Evolutionary conservation across 2,888 invertebrate species (phyloP).

Genomic region (Eueremaeus valkanovi): DNA sequence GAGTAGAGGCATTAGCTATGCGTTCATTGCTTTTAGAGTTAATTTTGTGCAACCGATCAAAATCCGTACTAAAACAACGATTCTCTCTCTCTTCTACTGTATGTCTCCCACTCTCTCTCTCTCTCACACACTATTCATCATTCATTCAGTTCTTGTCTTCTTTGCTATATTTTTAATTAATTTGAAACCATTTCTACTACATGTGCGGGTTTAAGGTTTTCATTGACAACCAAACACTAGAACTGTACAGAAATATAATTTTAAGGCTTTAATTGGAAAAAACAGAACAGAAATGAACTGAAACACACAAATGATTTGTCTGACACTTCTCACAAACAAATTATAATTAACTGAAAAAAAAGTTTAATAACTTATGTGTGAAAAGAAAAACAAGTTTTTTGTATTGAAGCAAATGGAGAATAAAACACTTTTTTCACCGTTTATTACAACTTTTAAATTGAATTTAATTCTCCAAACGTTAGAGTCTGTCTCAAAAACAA

Average conservation of each 20-base stretch:
- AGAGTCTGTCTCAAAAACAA: no score
- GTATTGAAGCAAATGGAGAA: no score
- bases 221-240: not conserved
- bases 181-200: not conserved
- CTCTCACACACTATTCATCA: constrained; percentile 21
- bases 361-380: not conserved
- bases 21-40: not conserved
- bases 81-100: not conserved
- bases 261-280: not conserved
- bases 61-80: constrained; percentile 20
- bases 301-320: constrained; percentile 5
- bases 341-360: not conserved
- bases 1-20: not conserved
- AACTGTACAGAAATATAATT: no score
- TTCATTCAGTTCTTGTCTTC: not conserved
- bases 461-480: no score
- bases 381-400: not conserved
- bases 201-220: not conserved
- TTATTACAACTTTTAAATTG: no score
- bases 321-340: not conserved
- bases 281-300: not conserved
- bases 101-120: not conserved
- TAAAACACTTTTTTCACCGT: no score
- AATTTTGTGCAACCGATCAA: not conserved
- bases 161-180: constrained; percentile 24